These are phyloP conservation scores for Zygothrica quintamaculata DNA, from an alignment of 2,888 invertebrate genomes.

Conservation along the genomic window DNA sequence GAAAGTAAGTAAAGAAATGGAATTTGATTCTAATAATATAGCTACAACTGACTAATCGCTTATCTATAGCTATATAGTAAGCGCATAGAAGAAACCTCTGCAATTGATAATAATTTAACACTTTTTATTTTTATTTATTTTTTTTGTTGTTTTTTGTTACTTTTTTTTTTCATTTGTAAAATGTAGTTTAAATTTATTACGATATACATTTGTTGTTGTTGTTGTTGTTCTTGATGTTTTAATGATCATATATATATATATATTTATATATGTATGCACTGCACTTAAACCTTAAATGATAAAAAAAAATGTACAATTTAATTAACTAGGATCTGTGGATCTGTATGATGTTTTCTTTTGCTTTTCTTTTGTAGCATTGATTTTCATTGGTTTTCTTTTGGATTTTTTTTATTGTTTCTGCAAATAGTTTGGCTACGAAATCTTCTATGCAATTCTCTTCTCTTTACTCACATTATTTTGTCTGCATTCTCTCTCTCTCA, in stretches of 20 bases:
- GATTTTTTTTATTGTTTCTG: slow-evolving; percentile 9
- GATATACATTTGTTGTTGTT: slow-evolving; percentile 65
- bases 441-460: slow-evolving; percentile 2
- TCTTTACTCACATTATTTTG: not conserved
- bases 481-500: slow-evolving; percentile 3
- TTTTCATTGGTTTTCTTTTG: slow-evolving; percentile 24
- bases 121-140: too few species aligned
- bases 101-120: not conserved
- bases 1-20: too few species aligned
- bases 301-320: slow-evolving; percentile 79
- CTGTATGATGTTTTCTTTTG: slow-evolving; percentile 17
- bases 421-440: slow-evolving; percentile 33
- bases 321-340: slow-evolving; percentile 75
- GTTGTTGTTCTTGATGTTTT: slow-evolving; percentile 30
- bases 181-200: slow-evolving; percentile 75
- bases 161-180: too few species aligned
- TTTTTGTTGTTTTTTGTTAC: slow-evolving; percentile 31
- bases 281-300: slow-evolving; percentile 71
- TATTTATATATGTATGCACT: slow-evolving; percentile 53
- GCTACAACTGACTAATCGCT: too few species aligned
- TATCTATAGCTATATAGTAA: too few species aligned
- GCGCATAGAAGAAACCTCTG: too few species aligned
- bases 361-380: slow-evolving; percentile 24
- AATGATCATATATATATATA: slow-evolving; percentile 37
- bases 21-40: too few species aligned